Evolutionary conservation across 64 coral and sea anemone species (phyloP).

Genomic region (Porites lutea): DNA sequence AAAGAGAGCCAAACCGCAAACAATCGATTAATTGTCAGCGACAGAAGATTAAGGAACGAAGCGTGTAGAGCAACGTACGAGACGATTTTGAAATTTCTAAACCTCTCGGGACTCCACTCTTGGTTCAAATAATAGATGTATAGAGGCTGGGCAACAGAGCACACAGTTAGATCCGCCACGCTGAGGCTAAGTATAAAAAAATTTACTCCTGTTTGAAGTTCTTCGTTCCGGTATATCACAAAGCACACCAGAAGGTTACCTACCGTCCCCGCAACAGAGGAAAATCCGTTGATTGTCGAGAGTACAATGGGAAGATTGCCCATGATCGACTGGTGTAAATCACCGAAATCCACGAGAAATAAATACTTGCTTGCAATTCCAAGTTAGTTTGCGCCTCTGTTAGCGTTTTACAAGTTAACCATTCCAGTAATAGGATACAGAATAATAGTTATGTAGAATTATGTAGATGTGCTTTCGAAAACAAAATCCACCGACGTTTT

Average conservation of each 20-base stretch:
- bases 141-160: conserved; percentile 88
- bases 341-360: no score
- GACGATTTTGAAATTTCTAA: conserved; percentile 74
- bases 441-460: no score
- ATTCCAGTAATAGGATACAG: no score
- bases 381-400: no score
- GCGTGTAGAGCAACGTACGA: conserved; percentile 57
- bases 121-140: conserved; percentile 78
- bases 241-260: conserved; percentile 94
- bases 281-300: conserved; percentile 76
- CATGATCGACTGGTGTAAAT: not conserved
- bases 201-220: conserved; percentile 83
- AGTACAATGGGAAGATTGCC: not conserved
- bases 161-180: conserved; percentile 86
- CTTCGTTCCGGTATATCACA: conserved; percentile 59
- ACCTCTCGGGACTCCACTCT: conserved; percentile 34
- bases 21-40: conserved; percentile 27
- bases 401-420: no score
- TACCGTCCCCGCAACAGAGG: conserved; percentile 76
- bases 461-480: not conserved
- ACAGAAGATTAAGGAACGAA: conserved; percentile 25
- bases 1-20: conserved; percentile 24
- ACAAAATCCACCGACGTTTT: not conserved
- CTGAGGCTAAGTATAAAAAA: conserved; percentile 92
- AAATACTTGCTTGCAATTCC: no score